Percentiles rank a stretch among this genome's conserved stretches.
These are phyloP conservation scores for Sorex fumeus DNA, from an alignment of 2,113 vertebrate species.

Conservation along the genomic window DNA sequence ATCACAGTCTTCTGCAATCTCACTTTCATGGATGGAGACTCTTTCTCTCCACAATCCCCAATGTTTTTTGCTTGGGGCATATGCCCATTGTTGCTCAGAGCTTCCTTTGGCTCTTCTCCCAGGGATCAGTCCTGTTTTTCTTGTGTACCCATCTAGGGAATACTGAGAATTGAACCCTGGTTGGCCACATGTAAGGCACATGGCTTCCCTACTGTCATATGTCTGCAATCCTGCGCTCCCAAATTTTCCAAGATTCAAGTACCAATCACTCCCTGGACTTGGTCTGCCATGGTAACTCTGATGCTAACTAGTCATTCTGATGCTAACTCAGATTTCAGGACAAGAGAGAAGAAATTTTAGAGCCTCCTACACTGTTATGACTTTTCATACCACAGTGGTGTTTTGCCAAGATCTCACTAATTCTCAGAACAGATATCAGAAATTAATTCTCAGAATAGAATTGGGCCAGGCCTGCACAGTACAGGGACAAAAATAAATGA, in stretches of 20 bases:
- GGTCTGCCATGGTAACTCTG: neutral
- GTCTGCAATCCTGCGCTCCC: neutral
- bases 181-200: too few relatives aligned
- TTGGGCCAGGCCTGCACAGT: neutral
- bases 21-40: fast-evolving
- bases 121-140: too few relatives aligned
- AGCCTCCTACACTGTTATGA: neutral
- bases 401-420: neutral
- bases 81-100: too few relatives aligned
- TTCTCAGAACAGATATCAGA: neutral
- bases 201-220: too few relatives aligned
- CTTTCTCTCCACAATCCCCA: fast-evolving
- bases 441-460: neutral
- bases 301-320: neutral
- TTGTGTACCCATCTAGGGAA: too few relatives aligned
- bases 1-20: too few relatives aligned
- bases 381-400: neutral
- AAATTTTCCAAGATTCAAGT: neutral
- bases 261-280: neutral
- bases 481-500: neutral
- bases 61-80: too few relatives aligned
- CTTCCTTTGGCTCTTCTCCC: too few relatives aligned
- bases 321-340: neutral
- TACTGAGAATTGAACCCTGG: too few relatives aligned
- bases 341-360: neutral